Evolutionary conservation across 2,888 invertebrate genomes (phyloP), one percentile per base, ranked within the genome.

Genomic region (Isotomurus palustris): DNA sequence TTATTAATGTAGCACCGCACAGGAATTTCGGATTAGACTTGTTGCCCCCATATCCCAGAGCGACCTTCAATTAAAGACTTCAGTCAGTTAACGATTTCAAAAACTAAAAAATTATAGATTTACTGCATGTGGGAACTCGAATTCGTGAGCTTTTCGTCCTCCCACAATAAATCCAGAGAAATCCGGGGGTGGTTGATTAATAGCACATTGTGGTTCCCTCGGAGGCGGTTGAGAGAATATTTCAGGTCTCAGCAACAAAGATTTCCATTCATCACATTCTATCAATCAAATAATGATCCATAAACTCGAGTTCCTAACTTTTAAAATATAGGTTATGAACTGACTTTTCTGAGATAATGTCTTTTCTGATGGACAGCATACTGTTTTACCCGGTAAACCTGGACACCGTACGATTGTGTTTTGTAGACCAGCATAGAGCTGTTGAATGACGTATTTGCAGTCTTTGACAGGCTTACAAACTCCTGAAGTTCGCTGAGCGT

Each of bases 181-280:
- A n/a, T n/a, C n/a, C 12, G 32, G 24, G 19, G 28, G 25, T 22
- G 45, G 17, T 14, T 32, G 22, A 2, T 35, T 32, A 17, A 40
- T 43, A 6, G 53, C 53, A 35, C 60, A 56, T 17, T 8, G 12
- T 1, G 56, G 54, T 17, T 53, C 17, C 14, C 14, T 21, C 24
- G n/a, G 49, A 6, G 38, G 29, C 12, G 38, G 28, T 17, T 51
- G 50, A 27, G 38, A 27, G 14, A 53, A 60, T 17, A 47, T 25
- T 14, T 54, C 27, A 1, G 57, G 62, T 29, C 40, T 47, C 14
- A 43, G 49, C 28, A 65, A 32, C 27, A 60, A 35, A n/a, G 52
- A 28, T 35, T 45, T 44, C 53, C 55, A 65, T 47, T 63, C 62
- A 29, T 56, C 40, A 48, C 65, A 65, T 47, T 65, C 65, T 65